Percentiles rank a stretch among this genome's conserved stretches.
phyloP scores from a whole-genome alignment of 2,888 invertebrate species.

The Sphecodes monilicornis region DNA sequence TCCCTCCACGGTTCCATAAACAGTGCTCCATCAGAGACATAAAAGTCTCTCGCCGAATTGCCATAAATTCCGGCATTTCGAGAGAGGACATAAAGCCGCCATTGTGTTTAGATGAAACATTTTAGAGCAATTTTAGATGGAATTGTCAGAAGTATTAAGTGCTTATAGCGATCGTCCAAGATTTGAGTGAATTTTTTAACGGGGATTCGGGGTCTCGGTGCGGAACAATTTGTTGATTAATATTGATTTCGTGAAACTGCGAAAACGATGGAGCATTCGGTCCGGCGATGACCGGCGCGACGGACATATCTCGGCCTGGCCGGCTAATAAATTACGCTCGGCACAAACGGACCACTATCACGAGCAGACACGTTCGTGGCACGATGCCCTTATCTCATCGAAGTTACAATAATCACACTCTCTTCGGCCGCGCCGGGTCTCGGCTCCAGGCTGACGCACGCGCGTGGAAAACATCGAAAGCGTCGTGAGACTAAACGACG shows the following conservation, averaged over 20 bases:
- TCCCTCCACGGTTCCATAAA: neutral
- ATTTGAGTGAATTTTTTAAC: neutral
- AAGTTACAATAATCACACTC: constrained; percentile 80
- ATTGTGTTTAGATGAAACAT: neutral
- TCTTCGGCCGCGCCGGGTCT: constrained; percentile 38
- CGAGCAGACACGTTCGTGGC: constrained; percentile 80
- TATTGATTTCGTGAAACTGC: constrained; percentile 14
- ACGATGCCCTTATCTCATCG: constrained; percentile 81
- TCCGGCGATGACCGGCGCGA: constrained; percentile 50
- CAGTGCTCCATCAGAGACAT: neutral
- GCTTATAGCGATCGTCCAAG: neutral
- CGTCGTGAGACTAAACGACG: constrained; percentile 79
- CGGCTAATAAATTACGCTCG: constrained; percentile 80
- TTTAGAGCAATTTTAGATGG: neutral
- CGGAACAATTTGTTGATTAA: neutral
- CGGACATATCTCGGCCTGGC: constrained; percentile 62
- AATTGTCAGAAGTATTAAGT: neutral
- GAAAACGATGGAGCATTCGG: constrained; percentile 35
- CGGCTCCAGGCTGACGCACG: constrained; percentile 54
- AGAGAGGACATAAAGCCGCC: constrained; percentile 1
- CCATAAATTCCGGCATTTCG: neutral
- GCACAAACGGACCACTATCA: constrained; percentile 80
- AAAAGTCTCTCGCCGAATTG: neutral
- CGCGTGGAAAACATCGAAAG: constrained; percentile 37
- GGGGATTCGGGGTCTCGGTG: neutral